Evolutionary conservation across 2,888 invertebrate species (phyloP), one percentile per base, ranked within the genome.

Genomic region (Philopedon plagiatum): DNA sequence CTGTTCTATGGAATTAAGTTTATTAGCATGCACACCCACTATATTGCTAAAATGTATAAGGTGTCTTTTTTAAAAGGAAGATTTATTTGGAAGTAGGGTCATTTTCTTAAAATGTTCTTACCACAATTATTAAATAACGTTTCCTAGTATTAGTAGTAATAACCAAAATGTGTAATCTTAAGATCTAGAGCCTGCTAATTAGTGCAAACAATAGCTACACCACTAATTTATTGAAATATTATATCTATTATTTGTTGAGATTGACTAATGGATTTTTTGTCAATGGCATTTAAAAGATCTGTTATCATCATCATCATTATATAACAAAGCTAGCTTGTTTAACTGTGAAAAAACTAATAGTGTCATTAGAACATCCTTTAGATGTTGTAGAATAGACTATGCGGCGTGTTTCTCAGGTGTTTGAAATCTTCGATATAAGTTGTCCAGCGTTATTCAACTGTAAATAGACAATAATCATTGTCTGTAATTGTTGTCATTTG

Each of bases 401-500:
- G n/a, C n/a, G n/a, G n/a, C n/a, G n/a, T n/a, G n/a, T n/a, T 46
- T 5, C 34, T 62, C 62, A 62, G 62, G 62, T 62, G 62, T 49
- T 62, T 19, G 49, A 62, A 62, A 62, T 49, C 7, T 49, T 19
- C 13, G 56, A 37, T 26, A 57, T 34, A 18, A 41, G 18, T 41
- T 41, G 4, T 44, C 57, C 41, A 41, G n/a, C 44, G 37, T 65
- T 65, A 65, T 32, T 57, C 57, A 57, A 65, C 65, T 57, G 65
- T 56, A 57, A 65, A 65, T 57, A 39, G 26, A 66, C 54, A 26
- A 51, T 39, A 68, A 51, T 68, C 51, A 68, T 68, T 68, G 26
- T 54, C 61, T 61, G 19, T 68, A 68, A 68, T 68, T 68, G 61
- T 61, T 61, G 60, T 61, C 61, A 39, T 61, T 61, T 68, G 61